These are phyloP conservation scores for Colossoma macropomum DNA, from an alignment of 2,113 vertebrate genomes.

Conservation along the genomic window DNA sequence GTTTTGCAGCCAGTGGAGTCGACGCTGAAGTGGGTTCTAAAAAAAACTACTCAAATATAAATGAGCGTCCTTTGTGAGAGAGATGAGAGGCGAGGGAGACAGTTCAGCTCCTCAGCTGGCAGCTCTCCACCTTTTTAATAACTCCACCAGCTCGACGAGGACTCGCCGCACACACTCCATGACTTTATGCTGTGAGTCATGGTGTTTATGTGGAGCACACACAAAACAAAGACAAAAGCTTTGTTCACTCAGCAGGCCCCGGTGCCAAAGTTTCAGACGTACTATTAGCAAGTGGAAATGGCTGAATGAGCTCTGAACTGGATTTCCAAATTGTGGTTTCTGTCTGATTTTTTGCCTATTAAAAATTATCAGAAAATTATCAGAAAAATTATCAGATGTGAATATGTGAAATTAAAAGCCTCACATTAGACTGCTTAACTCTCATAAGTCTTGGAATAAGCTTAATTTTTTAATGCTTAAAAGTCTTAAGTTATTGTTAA, in stretches of 20 bases:
- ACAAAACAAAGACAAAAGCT: background rate
- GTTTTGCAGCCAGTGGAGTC: background rate
- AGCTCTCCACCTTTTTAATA: constrained; percentile 21
- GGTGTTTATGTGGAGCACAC: background rate
- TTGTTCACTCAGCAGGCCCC: background rate
- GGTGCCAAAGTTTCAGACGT: background rate
- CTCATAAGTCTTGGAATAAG: no score
- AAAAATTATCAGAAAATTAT: background rate
- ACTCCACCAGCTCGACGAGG: constrained; percentile 6
- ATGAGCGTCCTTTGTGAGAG: constrained; percentile 19
- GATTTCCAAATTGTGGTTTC: background rate
- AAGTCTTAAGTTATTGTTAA: no score
- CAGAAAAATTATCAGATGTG: background rate
- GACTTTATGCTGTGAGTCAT: background rate
- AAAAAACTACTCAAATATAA: constrained; percentile 14
- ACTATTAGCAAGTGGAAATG: background rate
- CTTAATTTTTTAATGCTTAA: no score
- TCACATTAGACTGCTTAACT: no score
- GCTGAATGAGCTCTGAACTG: no score
- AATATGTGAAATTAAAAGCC: background rate
- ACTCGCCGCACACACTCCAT: background rate
- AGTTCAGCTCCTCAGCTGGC: constrained; percentile 10
- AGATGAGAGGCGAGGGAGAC: constrained; percentile 7
- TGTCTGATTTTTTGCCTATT: background rate
- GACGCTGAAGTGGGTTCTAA: background rate